Base-by-base conservation (phyloP, 2,888 invertebrate species). In the Herminia tarsipennalis region DNA sequence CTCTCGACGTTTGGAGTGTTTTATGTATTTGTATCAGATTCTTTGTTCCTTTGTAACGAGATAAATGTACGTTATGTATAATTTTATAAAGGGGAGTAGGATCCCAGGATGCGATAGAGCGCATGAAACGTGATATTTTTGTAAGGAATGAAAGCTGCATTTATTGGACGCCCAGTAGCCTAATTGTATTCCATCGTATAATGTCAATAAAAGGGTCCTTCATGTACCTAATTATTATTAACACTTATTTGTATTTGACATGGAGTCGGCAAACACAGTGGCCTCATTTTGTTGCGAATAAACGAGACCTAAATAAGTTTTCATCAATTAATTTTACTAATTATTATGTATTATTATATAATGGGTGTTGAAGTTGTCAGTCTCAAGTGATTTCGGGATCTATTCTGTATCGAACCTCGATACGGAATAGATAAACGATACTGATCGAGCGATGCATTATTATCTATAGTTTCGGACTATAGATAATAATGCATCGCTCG, bases 1-100 rank as follows among this genome's bases (percentile, higher is more conserved):
- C 86, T 81, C 78, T 85, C 71, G 82, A 84, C 79, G 75, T 86
- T 85, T 90, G 81, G 78, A 91, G 90, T 90, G 89, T 90, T 90
- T 90, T 90, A 90, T 91, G 67, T 91, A 86, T 81, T 82, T 81
- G 81, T 84, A 87, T 79, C 81, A 69, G 65, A 72, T 68, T 82
- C 78, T 86, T 90, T 89, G 88, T 91, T 85, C 86, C 84, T 78
- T 90, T 90, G 88, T 87, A 76, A 76, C 72, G 70, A 78, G 74
- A 84, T 84, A 77, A 81, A 85, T 81, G 76, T 76, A 78, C 65
- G 74, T 64, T 87, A 88, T 83, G 61, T 87, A 82, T 55, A 56
- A 60, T 61, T 75, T 80, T 77, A 71, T 76, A 69, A 78, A 83
- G 86, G 90, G 88, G 82, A 81, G 75, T 68, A 53, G 70, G 76